phyloP scores from a whole-genome alignment of 2,888 invertebrate genomes.

The Balanococcus diminutus region DNA sequence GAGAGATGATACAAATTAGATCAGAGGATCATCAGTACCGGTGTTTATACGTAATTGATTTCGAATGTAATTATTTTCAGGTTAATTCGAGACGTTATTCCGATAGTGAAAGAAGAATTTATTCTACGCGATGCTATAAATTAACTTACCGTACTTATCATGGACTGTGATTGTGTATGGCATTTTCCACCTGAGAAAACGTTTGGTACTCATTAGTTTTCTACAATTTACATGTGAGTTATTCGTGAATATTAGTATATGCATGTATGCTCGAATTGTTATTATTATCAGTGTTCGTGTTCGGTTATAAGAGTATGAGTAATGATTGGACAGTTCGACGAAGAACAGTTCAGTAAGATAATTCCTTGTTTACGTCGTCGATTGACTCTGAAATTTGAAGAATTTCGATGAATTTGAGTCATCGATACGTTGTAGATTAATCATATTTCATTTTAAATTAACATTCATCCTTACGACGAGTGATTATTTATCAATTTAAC shows the following conservation, averaged over 20 bases:
- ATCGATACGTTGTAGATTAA: not conserved
- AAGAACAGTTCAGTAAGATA: not conserved
- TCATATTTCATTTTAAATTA: not conserved
- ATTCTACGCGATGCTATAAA: not conserved
- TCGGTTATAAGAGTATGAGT: too few species aligned
- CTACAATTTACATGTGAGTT: not conserved
- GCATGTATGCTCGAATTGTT: not conserved
- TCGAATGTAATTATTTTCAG: not conserved
- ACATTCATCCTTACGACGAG: not conserved
- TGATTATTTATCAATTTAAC: not conserved
- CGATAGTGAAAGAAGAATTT: not conserved
- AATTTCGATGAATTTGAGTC: not conserved
- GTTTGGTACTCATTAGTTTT: constrained; percentile 11
- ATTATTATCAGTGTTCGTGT: not conserved
- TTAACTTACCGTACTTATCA: not conserved
- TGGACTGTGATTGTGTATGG: not conserved
- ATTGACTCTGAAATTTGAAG: not conserved
- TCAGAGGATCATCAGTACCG: too few species aligned
- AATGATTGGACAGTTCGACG: not conserved
- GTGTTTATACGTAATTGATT: too few species aligned
- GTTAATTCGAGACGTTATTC: not conserved
- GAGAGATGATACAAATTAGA: too few species aligned
- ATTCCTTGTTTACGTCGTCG: not conserved
- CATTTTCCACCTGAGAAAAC: constrained; percentile 30
- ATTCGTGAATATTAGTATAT: constrained; percentile 2